Percentiles rank a stretch among this genome's conserved stretches.
These are phyloP conservation scores for Spisula subtruncata DNA, from an alignment of 2,888 invertebrate species.

Conservation along the genomic window DNA sequence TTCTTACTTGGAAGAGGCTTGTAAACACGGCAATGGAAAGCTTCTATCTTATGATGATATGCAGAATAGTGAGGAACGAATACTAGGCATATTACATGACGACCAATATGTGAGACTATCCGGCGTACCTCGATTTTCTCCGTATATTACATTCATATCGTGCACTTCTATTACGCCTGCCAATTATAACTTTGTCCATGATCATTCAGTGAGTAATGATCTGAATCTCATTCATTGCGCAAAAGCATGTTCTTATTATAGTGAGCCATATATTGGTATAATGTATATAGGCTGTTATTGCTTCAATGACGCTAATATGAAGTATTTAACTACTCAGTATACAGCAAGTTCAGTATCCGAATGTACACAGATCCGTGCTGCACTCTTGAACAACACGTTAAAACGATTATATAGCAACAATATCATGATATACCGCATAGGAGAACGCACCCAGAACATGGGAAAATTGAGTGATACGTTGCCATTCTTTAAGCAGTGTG, in stretches of 20 bases:
- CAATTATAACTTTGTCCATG: too few relatives aligned
- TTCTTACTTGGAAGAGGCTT: neutral
- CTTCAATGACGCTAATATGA: too few relatives aligned
- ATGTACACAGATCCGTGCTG: too few relatives aligned
- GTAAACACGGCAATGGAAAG: neutral
- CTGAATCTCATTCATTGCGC: neutral
- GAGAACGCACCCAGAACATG: too few relatives aligned
- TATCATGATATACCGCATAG: too few relatives aligned
- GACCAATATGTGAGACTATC: neutral
- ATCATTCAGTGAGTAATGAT: neutral
- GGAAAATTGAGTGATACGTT: too few relatives aligned
- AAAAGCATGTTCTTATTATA: neutral
- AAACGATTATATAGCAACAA: too few relatives aligned
- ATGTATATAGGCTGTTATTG: too few relatives aligned
- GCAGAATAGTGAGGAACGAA: neutral
- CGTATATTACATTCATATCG: neutral
- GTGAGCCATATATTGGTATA: too few relatives aligned
- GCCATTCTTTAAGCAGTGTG: neutral
- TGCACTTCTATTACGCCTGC: neutral
- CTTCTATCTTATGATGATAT: neutral
- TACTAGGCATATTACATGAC: neutral
- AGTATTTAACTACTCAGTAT: too few relatives aligned
- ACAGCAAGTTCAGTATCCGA: too few relatives aligned
- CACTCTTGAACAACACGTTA: too few relatives aligned
- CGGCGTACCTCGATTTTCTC: neutral